Conservation (phyloP, 2,113 vertebrate species). For the human region DNA sequence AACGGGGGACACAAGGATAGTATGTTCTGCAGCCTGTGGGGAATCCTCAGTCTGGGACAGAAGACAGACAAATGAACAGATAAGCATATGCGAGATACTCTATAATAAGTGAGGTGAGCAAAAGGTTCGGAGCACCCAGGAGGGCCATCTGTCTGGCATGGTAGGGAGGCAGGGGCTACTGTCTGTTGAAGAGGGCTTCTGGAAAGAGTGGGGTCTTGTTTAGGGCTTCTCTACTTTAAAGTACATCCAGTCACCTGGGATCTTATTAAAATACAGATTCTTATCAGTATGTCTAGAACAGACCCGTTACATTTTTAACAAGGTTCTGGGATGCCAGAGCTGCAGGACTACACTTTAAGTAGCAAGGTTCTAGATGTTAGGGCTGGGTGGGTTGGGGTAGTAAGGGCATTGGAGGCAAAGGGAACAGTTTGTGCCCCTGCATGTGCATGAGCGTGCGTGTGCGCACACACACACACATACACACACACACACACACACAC, state of each 20-base stretch:
- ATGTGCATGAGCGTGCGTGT: not conserved
- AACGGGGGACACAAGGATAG: not conserved
- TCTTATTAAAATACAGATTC: not conserved
- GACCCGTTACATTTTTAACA: not conserved
- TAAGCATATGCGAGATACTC: not conserved
- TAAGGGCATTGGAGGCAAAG: not conserved
- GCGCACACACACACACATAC: too few relatives aligned
- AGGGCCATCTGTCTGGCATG: not conserved
- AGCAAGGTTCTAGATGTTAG: not conserved
- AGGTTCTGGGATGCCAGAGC: not conserved
- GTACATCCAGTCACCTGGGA: not conserved
- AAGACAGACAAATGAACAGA: not conserved
- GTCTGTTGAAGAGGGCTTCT: not conserved
- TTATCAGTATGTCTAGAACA: not conserved
- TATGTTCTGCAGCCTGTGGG: not conserved
- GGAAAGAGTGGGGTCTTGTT: not conserved
- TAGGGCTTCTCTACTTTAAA: not conserved
- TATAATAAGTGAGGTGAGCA: not conserved
- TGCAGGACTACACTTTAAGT: not conserved
- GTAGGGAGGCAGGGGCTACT: not conserved
- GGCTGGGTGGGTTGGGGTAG: too few relatives aligned
- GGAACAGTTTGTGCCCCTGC: not conserved
- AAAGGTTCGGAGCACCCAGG: not conserved
- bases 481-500: not conserved
- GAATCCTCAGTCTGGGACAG: not conserved